These are phyloP conservation scores for Campylorhamphus procurvoides DNA, from an alignment of 2,113 vertebrate species.

Conservation along the genomic window DNA sequence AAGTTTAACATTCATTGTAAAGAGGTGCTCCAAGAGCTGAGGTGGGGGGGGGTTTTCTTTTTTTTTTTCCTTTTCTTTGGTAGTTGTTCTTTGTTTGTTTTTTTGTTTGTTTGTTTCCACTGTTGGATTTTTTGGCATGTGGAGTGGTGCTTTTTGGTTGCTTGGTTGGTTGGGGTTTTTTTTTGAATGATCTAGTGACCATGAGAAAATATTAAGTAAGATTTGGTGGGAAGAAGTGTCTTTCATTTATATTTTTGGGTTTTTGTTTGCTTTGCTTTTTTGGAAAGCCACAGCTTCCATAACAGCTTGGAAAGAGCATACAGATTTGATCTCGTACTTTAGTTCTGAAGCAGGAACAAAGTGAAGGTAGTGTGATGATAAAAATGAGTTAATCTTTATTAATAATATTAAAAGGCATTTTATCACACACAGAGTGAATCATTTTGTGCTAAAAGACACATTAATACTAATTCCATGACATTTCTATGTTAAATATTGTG, in stretches of 20 bases:
- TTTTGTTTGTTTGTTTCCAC: background rate
- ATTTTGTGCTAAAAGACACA: background rate
- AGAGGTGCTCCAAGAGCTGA: background rate
- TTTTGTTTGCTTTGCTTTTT: background rate
- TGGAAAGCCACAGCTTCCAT: background rate
- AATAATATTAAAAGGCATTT: background rate
- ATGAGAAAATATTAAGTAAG: background rate
- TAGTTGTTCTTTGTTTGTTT: too few relatives aligned
- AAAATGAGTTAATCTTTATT: background rate
- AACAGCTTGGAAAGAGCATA: background rate
- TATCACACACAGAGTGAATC: background rate
- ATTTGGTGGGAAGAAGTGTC: accelerated
- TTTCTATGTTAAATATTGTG: background rate
- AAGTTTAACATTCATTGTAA: background rate
- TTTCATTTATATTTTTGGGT: background rate
- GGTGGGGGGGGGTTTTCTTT: background rate
- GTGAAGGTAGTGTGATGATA: background rate
- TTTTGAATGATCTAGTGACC: background rate
- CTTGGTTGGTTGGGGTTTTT: background rate
- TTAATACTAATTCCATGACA: background rate
- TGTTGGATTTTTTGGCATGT: background rate
- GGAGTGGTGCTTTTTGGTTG: accelerated
- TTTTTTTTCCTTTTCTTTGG: background rate
- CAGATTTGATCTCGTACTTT: background rate
- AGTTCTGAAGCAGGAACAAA: background rate